These are phyloP conservation scores for Drosophila monieri DNA, from an alignment of 2,888 invertebrate species.

Conservation along the genomic window DNA sequence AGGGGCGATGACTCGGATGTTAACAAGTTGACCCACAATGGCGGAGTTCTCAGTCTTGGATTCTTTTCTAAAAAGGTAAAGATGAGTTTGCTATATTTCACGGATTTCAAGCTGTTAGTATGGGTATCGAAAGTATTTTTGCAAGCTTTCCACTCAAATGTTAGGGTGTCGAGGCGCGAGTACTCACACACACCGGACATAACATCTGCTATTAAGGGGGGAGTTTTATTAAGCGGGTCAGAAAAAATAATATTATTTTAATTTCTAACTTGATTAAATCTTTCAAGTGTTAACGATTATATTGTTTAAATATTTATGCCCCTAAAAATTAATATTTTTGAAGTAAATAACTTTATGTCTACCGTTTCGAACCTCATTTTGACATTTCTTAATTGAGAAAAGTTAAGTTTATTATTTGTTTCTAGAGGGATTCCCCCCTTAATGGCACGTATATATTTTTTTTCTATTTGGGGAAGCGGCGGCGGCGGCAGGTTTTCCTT, in stretches of 20 bases:
- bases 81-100: not conserved
- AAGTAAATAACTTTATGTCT: too few species aligned
- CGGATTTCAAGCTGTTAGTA: not conserved
- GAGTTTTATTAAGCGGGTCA: not conserved
- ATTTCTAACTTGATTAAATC: too few species aligned
- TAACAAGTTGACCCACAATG: constrained; percentile 4
- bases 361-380: too few species aligned
- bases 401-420: not conserved
- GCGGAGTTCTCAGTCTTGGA: constrained; percentile 1
- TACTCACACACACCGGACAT: not conserved
- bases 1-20: not conserved
- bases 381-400: too few species aligned
- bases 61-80: not conserved
- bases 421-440: not conserved
- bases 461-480: constrained; percentile 32
- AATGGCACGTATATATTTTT: constrained; percentile 6
- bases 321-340: too few species aligned
- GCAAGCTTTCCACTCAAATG: constrained; percentile 24
- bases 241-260: not conserved
- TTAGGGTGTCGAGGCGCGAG: constrained; percentile 30
- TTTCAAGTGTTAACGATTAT: too few species aligned
- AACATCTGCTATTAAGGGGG: not conserved
- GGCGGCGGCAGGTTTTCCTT: constrained; percentile 7
- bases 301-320: too few species aligned
- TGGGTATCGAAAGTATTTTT: constrained; percentile 3